Conservation (phyloP, 2,888 invertebrate genomes). For the Watsonalla cultraria region DNA sequence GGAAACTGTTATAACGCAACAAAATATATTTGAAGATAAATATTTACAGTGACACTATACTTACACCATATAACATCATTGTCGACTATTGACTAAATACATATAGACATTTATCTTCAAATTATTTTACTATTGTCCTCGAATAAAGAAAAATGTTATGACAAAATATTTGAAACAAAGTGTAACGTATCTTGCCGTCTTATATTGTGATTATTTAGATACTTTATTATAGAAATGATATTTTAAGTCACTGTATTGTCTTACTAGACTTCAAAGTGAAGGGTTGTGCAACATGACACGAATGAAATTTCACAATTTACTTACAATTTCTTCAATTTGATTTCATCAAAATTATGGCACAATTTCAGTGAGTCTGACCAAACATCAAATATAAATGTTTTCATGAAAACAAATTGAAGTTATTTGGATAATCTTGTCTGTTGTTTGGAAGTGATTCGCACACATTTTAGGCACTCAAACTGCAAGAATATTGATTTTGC, state of each 20-base stretch:
- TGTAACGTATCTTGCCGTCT: constrained; percentile 49
- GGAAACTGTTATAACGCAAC: constrained; percentile 3
- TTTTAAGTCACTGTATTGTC: too few species aligned
- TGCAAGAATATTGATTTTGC: constrained; percentile 31
- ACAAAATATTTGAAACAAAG: constrained; percentile 8
- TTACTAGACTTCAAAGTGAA: too few species aligned
- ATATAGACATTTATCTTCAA: constrained; percentile 40
- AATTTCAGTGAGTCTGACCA: too few species aligned
- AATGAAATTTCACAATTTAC: too few species aligned
- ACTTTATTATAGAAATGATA: constrained; percentile 8
- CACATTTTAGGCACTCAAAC: constrained; percentile 8
- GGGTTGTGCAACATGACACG: too few species aligned
- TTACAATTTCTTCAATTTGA: not conserved
- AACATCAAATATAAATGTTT: constrained; percentile 2
- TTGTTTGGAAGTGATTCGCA: not conserved
- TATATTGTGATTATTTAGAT: constrained; percentile 5
- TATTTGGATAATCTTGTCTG: constrained; percentile 10
- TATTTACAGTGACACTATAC: constrained; percentile 22
- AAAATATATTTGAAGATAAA: constrained; percentile 42
- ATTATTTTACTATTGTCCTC: constrained; percentile 10
- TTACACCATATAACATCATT: constrained; percentile 8
- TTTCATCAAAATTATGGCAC: not conserved
- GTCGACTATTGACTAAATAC: constrained; percentile 9
- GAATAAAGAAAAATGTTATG: constrained; percentile 12
- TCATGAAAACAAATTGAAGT: constrained; percentile 18